These are phyloP conservation scores for Xanthia icteritia DNA, from an alignment of 2,888 invertebrate genomes.

Conservation along the genomic window DNA sequence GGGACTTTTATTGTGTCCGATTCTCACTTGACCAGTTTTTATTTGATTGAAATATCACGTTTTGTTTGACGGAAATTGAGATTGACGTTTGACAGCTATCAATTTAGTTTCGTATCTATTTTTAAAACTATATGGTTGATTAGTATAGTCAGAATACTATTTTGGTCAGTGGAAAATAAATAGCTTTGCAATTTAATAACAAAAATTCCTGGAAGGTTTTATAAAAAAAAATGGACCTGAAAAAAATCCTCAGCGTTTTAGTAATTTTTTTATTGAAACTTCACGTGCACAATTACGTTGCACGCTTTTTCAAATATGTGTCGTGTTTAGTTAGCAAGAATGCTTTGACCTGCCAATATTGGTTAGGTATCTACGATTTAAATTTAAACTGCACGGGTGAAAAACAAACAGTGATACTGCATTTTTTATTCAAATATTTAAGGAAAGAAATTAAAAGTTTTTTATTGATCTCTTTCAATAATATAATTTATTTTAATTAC, in stretches of 20 bases:
- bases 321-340: slow-evolving; percentile 27
- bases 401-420: neutral
- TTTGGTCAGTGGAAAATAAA: neutral
- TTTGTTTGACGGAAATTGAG: neutral
- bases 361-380: neutral
- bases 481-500: neutral
- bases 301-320: slow-evolving; percentile 7
- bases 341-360: slow-evolving; percentile 34
- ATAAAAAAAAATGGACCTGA: too few species aligned
- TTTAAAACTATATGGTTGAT: neutral
- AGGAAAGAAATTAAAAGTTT: neutral
- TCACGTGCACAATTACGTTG: neutral
- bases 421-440: neutral
- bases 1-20: too few species aligned
- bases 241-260: neutral
- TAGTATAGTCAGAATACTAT: slow-evolving; percentile 1
- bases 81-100: neutral
- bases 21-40: neutral
- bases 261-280: slow-evolving; percentile 31
- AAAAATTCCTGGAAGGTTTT: neutral
- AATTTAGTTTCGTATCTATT: slow-evolving; percentile 1
- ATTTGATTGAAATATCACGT: neutral
- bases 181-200: neutral
- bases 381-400: neutral
- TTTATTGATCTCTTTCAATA: neutral